These are phyloP conservation scores for Linnaemya vulpina DNA, from an alignment of 2,888 invertebrate species.

Conservation along the genomic window DNA sequence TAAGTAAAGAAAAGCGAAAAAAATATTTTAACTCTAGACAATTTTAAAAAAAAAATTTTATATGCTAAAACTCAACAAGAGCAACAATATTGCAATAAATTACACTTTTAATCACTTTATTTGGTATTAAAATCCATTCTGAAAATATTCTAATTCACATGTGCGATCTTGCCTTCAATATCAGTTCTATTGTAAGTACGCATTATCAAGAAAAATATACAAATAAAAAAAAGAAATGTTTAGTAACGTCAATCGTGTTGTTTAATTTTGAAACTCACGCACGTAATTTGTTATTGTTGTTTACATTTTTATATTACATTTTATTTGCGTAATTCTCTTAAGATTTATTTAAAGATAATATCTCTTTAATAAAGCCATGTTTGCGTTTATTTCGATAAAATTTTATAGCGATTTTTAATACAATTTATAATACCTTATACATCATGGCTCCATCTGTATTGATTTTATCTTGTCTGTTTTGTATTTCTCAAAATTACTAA, in stretches of 20 bases:
- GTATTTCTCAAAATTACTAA: too few species aligned
- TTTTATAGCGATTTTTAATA: background rate
- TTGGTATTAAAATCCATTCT: slow-evolving; percentile 16
- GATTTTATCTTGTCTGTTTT: too few species aligned
- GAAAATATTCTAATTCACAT: slow-evolving; percentile 15
- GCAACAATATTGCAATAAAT: background rate
- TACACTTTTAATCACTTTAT: background rate
- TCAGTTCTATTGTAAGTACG: slow-evolving; percentile 26
- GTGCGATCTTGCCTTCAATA: background rate
- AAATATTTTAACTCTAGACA: background rate
- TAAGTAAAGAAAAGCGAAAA: background rate
- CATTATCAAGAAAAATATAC: slow-evolving; percentile 2
- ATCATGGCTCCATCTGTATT: too few species aligned
- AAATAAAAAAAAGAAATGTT: background rate
- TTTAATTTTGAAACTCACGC: slow-evolving; percentile 53
- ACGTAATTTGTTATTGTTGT: slow-evolving; percentile 41
- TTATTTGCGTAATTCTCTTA: slow-evolving; percentile 31
- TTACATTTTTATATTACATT: slow-evolving; percentile 35
- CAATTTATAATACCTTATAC: too few species aligned
- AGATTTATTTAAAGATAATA: slow-evolving; percentile 9
- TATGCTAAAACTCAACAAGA: background rate
- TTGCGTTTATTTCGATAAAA: background rate
- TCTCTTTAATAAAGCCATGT: slow-evolving; percentile 24
- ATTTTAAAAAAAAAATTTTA: background rate
- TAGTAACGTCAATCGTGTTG: slow-evolving; percentile 45